Conservation (phyloP, 2,113 vertebrate species). For the Megaleporinus macrocephalus region DNA sequence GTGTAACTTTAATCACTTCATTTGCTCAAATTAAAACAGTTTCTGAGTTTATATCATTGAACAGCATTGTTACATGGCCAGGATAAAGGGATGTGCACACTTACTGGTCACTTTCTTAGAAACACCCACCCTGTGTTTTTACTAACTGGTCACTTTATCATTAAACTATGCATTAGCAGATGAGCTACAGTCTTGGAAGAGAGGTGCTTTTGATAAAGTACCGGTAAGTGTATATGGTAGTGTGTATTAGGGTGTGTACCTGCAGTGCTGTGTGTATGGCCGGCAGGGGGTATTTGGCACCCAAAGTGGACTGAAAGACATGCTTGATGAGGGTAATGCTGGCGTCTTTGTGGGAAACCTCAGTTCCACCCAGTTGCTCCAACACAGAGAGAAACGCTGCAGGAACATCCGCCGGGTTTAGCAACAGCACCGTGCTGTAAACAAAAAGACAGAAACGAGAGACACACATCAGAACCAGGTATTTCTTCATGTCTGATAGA, state of each 20-base stretch:
- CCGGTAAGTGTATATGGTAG: background rate
- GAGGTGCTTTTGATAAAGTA: background rate
- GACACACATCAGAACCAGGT: background rate
- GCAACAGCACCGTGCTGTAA: slow-evolving; percentile 88
- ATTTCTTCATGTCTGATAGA: background rate
- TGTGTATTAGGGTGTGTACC: slow-evolving; percentile 22
- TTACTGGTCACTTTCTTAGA: too few species aligned
- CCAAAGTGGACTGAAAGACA: slow-evolving; percentile 88
- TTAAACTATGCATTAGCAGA: too few species aligned
- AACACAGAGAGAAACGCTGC: slow-evolving; percentile 86
- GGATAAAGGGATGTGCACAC: background rate
- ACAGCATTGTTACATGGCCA: too few species aligned
- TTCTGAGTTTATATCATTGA: too few species aligned
- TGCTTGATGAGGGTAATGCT: slow-evolving; percentile 86
- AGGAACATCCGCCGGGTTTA: slow-evolving; percentile 88
- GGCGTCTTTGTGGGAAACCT: slow-evolving; percentile 71
- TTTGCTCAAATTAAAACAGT: too few species aligned
- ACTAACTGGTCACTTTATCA: too few species aligned
- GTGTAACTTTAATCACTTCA: too few species aligned
- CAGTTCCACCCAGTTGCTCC: slow-evolving; percentile 77
- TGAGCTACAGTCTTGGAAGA: too few species aligned
- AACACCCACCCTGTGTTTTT: too few species aligned
- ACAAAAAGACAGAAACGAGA: slow-evolving; percentile 2
- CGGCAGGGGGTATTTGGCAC: slow-evolving; percentile 79
- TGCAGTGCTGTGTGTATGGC: slow-evolving; percentile 66